Percentiles rank a stretch among this genome's conserved stretches.
phyloP scores from a whole-genome alignment of 2,797 vertebrate species.

The Acomys russatus region DNA sequence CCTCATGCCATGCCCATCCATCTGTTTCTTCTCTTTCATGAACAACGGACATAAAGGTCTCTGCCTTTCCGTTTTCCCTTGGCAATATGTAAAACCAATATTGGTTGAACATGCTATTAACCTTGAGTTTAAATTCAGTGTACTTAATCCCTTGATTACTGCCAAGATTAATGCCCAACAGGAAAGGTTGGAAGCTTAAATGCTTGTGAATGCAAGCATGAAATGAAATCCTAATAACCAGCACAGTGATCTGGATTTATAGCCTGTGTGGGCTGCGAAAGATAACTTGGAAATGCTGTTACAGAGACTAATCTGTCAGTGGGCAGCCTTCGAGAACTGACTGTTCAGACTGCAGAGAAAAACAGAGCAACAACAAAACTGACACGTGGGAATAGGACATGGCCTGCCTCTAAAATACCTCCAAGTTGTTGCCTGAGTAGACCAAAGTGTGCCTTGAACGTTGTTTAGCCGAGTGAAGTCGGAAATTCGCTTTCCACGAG shows the following conservation, averaged over 20 bases:
- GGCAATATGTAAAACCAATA: conserved; percentile 91
- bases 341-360: conserved; percentile 77
- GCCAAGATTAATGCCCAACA: conserved; percentile 90
- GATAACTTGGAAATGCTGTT: conserved; percentile 88
- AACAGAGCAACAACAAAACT: conserved; percentile 82
- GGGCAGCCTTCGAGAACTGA: conserved; percentile 84
- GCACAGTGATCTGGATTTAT: conserved; percentile 88
- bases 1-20: conserved; percentile 73
- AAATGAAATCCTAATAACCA: conserved; percentile 90
- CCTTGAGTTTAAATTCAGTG: conserved; percentile 88
- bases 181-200: conserved; percentile 90
- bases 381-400: conserved; percentile 24
- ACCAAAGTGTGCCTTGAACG: background rate
- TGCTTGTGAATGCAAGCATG: conserved; percentile 88
- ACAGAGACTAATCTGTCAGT: conserved; percentile 87
- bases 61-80: conserved; percentile 79
- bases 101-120: conserved; percentile 88
- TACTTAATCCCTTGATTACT: conserved; percentile 91
- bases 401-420: conserved; percentile 44
- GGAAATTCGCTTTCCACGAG: conserved; percentile 30
- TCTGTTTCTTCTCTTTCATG: conserved; percentile 74
- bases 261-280: conserved; percentile 86
- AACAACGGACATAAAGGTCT: conserved; percentile 81
- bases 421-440: background rate
- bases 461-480: background rate